Conservation (phyloP, 2,113 vertebrate genomes). For the Micromys minutus region DNA sequence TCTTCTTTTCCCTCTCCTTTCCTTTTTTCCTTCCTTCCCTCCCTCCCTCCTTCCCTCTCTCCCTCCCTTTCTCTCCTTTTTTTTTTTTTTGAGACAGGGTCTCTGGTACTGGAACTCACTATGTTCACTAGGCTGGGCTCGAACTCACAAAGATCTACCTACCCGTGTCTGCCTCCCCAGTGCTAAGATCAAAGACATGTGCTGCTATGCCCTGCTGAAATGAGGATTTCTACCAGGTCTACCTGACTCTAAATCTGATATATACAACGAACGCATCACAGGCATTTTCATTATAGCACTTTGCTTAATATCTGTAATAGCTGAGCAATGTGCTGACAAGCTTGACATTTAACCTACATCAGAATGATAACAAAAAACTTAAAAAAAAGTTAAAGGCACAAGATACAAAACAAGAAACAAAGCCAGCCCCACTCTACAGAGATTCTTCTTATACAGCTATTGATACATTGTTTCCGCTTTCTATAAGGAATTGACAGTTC, state of each 20-base stretch:
- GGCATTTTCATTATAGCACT: conserved; percentile 21
- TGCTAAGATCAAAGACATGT: not conserved
- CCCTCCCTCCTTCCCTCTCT: not conserved
- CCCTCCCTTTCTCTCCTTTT: rapidly evolving
- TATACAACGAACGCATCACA: not conserved
- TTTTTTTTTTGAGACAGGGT: not conserved
- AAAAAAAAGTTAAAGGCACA: conserved; percentile 8
- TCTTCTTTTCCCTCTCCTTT: rapidly evolving
- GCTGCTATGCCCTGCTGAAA: not conserved
- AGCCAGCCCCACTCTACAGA: not conserved
- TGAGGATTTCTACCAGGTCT: not conserved
- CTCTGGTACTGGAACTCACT: not conserved
- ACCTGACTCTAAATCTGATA: not conserved
- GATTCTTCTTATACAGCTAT: not conserved
- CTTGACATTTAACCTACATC: conserved; percentile 40
- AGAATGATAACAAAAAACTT: conserved; percentile 11
- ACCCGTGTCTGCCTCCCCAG: not conserved
- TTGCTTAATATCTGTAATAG: conserved; percentile 44
- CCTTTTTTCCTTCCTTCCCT: too few species aligned
- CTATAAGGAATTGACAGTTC: not conserved
- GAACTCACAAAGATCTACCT: not conserved
- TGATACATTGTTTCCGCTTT: not conserved
- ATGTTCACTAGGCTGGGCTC: not conserved
- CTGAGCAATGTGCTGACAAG: not conserved
- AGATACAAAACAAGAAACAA: not conserved